Conservation (phyloP, 2,113 vertebrate genomes). For the Acrocephalus arundinaceus region DNA sequence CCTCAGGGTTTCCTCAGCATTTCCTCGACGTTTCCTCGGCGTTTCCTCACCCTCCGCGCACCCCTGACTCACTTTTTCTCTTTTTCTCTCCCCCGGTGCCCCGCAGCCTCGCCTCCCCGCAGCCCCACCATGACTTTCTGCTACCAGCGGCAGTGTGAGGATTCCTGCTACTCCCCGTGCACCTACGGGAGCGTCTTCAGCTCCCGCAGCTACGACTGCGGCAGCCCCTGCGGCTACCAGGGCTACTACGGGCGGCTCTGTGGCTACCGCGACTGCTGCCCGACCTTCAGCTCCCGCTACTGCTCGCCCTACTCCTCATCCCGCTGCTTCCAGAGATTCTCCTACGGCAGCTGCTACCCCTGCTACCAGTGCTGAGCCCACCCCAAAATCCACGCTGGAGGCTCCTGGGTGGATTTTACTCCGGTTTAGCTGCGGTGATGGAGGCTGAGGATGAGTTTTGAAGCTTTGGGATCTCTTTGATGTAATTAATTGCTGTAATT, state of each 20-base stretch:
- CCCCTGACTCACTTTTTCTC: no score
- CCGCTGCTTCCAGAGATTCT: not conserved
- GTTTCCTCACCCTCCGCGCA: no score
- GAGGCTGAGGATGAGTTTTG: not conserved
- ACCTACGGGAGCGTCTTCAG: not conserved
- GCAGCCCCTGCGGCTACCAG: not conserved
- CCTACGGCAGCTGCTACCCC: not conserved
- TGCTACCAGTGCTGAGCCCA: not conserved
- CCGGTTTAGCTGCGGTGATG: no score
- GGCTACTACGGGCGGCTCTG: not conserved
- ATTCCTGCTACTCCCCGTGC: not conserved
- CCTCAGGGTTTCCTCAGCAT: no score
- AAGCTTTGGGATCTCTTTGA: not conserved
- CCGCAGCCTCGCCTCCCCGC: no score
- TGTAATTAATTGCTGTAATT: accelerated
- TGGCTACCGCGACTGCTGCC: not conserved
- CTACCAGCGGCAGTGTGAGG: slow-evolving; percentile 40
- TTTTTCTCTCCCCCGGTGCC: no score
- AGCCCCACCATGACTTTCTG: slow-evolving; percentile 18
- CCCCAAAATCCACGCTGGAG: accelerated
- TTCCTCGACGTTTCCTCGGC: no score
- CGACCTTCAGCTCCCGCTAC: not conserved
- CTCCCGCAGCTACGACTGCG: not conserved
- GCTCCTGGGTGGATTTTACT: not conserved
- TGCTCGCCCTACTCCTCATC: not conserved